Percentiles rank a stretch among this genome's conserved stretches.
These are phyloP conservation scores for Hoplostethus atlanticus DNA, from an alignment of 2,797 vertebrate species.

Conservation along the genomic window DNA sequence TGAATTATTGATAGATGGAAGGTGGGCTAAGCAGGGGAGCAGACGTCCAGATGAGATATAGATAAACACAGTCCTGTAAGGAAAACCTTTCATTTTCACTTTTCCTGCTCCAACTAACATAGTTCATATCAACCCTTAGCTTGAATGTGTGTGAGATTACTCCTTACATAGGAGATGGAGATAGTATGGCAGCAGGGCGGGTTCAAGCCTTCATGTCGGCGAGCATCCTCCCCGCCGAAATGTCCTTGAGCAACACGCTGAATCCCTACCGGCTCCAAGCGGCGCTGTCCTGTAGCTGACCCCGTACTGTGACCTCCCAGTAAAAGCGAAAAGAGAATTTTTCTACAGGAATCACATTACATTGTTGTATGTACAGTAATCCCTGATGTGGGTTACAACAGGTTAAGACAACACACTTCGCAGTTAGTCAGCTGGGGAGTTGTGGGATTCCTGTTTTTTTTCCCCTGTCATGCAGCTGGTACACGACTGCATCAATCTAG, in stretches of 20 bases:
- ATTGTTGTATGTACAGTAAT: conserved; percentile 32
- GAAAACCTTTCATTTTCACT: conserved; percentile 42
- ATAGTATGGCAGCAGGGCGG: conserved; percentile 3
- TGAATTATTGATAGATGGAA: conserved; percentile 60
- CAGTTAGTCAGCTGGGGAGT: conserved; percentile 24
- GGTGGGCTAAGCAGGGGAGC: conserved; percentile 48
- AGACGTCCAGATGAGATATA: conserved; percentile 64
- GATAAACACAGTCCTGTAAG: conserved; percentile 47
- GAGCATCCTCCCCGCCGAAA: neutral
- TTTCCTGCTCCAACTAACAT: neutral
- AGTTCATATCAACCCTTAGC: conserved; percentile 24
- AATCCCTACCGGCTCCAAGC: neutral
- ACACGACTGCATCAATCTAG: neutral
- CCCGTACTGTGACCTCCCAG: conserved; percentile 41
- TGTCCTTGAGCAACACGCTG: conserved; percentile 27
- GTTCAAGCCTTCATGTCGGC: conserved; percentile 8
- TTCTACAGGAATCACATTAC: conserved; percentile 33
- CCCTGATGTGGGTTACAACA: conserved; percentile 24
- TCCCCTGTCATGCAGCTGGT: conserved; percentile 27
- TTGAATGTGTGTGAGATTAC: neutral
- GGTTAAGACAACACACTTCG: conserved; percentile 17
- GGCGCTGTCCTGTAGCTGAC: conserved; percentile 29
- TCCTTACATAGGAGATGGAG: neutral
- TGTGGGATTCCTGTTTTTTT: neutral
- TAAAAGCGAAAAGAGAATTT: conserved; percentile 21